Base-by-base conservation (phyloP, 2,888 invertebrate species). In the Tridacna crocea region DNA sequence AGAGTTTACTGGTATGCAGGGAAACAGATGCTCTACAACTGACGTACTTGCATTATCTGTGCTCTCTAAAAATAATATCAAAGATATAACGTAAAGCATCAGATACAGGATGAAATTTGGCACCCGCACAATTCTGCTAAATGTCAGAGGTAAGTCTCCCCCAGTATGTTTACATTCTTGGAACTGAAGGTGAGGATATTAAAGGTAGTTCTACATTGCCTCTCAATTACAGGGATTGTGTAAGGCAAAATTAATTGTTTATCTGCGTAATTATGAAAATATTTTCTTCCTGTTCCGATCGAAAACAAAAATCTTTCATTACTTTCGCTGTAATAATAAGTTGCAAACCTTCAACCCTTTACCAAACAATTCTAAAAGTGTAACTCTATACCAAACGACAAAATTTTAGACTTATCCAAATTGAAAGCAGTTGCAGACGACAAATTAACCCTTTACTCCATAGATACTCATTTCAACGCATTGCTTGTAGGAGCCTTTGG, bases 21-120 rank as follows among this genome's bases (percentile, higher is more conserved):
- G 36, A 36, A 51, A 51, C 70, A 70, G 70, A 70, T 70, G 70
- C 51, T 48, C 70, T 51, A 46, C n/a, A 15, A 51, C 17, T 70
- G 70, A 70, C 70, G 70, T 70, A 70, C 51, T 70, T 70, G 70
- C 70, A 51, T 70, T 51, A 70, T 70, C 70, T 22, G 22, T 70
- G 48, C 51, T 48, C 66, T 48, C 70, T 70, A 70, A 70, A 70
- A 70, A 70, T 70, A 70, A 70, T 70, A 51, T 51, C 48, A 36
- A 24, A 51, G 27, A 15, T 22, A 70, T 70, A 48, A n/a, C 51
- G 51, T 70, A 22, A 48, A 24, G 15, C n/a, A 51, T 51, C 48
- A 51, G 51, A 51, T 51, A 26, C 48, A 26, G 70, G 8, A 13
- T 1, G 24, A n/a, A 66, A 46, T 51, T 70, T 70, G 70, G 70